phyloP scores from a whole-genome alignment of 2,113 vertebrate species.

The Salvelinus sp. region DNA sequence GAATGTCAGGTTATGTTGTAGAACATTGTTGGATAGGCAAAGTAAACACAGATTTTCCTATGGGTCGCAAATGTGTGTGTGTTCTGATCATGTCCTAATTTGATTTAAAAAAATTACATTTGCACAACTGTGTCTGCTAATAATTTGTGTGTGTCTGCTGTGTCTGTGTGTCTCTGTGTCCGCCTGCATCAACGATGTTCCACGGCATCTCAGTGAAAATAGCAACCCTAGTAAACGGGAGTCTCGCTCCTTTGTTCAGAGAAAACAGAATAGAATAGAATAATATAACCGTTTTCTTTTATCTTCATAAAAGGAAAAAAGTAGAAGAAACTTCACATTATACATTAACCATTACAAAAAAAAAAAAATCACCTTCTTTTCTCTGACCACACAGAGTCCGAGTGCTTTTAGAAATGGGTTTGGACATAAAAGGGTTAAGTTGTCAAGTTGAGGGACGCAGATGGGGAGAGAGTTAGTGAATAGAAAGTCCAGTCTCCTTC shows the following conservation, averaged over 20 bases:
- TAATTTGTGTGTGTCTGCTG: constrained; percentile 3
- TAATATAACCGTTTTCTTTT: constrained; percentile 69
- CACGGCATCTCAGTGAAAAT: constrained; percentile 56
- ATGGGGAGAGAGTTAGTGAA: constrained; percentile 69
- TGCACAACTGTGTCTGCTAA: no score
- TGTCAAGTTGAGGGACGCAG: constrained; percentile 48
- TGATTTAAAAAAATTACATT: not conserved
- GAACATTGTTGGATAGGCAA: constrained; percentile 65
- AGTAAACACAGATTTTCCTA: constrained; percentile 56
- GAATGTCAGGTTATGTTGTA: constrained; percentile 50
- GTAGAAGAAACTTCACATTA: constrained; percentile 83
- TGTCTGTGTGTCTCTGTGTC: not conserved
- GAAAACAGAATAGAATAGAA: constrained; percentile 76
- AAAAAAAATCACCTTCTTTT: constrained; percentile 68
- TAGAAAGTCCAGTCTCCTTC: constrained; percentile 56
- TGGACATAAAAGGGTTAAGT: constrained; percentile 76
- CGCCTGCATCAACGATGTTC: constrained; percentile 55
- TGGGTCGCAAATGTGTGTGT: not conserved
- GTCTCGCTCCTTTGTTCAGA: constrained; percentile 80
- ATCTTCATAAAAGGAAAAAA: constrained; percentile 59
- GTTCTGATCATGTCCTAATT: not conserved
- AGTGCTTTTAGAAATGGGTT: constrained; percentile 91
- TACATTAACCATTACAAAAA: constrained; percentile 83
- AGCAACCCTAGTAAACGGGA: constrained; percentile 77
- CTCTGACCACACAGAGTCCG: constrained; percentile 86